Evolutionary conservation across 2,113 vertebrate genomes (phyloP).

Genomic region (Menura novaehollandiae): DNA sequence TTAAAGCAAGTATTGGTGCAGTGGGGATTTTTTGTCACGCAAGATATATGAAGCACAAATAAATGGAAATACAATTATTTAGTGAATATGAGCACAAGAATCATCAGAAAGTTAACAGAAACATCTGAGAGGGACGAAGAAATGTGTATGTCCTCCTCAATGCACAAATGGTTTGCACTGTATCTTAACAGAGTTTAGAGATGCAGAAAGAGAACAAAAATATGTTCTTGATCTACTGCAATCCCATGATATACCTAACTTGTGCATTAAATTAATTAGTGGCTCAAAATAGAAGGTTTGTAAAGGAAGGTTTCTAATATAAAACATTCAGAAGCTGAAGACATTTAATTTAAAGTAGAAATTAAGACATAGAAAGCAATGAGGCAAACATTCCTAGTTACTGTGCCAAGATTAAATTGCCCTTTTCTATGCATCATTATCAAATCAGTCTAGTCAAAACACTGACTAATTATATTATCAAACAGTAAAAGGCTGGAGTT

Average conservation of each 20-base stretch:
- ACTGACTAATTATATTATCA: slow-evolving; percentile 61
- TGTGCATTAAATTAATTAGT: slow-evolving; percentile 33
- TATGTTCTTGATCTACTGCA: background rate
- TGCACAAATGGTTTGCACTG: background rate
- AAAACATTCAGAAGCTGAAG: slow-evolving; percentile 40
- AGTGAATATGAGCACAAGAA: background rate
- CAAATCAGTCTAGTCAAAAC: slow-evolving; percentile 69
- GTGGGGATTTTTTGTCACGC: accelerated
- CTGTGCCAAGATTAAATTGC: slow-evolving; percentile 65
- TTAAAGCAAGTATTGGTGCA: background rate
- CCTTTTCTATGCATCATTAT: slow-evolving; percentile 66
- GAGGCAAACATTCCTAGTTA: slow-evolving; percentile 42
- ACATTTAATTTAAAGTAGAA: slow-evolving; percentile 60
- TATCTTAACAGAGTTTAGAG: background rate
- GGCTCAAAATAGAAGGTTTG: slow-evolving; percentile 27
- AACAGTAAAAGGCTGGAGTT: slow-evolving; percentile 28
- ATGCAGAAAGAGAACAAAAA: slow-evolving; percentile 13
- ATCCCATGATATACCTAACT: slow-evolving; percentile 18
- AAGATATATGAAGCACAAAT: background rate
- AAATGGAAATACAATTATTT: slow-evolving; percentile 21
- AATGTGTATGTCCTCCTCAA: background rate
- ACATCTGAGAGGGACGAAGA: background rate
- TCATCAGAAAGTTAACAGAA: slow-evolving; percentile 7
- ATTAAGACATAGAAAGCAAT: slow-evolving; percentile 62
- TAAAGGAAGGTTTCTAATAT: slow-evolving; percentile 33